phyloP scores from a whole-genome alignment of 1,140 invertebrate genomes.

The Camponotus pennsylvanicus region DNA sequence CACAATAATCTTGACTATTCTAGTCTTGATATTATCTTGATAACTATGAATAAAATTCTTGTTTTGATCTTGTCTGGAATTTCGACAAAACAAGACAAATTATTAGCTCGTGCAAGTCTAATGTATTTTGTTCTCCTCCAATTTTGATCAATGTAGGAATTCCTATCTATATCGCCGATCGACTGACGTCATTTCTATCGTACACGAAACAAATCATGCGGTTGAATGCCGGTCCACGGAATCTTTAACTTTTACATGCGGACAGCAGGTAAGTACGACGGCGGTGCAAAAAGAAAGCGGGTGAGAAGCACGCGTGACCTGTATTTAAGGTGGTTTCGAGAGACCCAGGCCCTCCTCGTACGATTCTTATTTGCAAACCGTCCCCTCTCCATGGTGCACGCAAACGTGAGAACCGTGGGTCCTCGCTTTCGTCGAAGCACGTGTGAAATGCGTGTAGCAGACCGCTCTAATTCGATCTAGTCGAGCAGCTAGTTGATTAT shows the following conservation, averaged over 20 bases:
- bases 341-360: slow-evolving; percentile 30
- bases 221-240: neutral
- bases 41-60: too few relatives aligned
- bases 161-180: slow-evolving; percentile 15
- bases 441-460: slow-evolving; percentile 50
- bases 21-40: too few relatives aligned
- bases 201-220: slow-evolving; percentile 16
- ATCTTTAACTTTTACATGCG: slow-evolving; percentile 68
- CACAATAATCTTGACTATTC: too few relatives aligned
- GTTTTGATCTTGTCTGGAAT: too few relatives aligned
- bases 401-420: slow-evolving; percentile 76
- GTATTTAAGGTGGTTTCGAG: slow-evolving; percentile 74
- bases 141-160: neutral
- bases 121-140: neutral
- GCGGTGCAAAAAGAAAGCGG: slow-evolving; percentile 26
- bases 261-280: slow-evolving; percentile 64
- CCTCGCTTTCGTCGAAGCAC: slow-evolving; percentile 35
- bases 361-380: slow-evolving; percentile 66
- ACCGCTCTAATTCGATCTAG: slow-evolving; percentile 57
- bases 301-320: slow-evolving; percentile 74
- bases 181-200: neutral
- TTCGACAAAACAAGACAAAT: neutral
- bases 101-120: neutral
- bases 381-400: slow-evolving; percentile 63
- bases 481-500: slow-evolving; percentile 13